Base-by-base conservation (phyloP, 2,888 invertebrate species). In the Malacosoma neustria region DNA sequence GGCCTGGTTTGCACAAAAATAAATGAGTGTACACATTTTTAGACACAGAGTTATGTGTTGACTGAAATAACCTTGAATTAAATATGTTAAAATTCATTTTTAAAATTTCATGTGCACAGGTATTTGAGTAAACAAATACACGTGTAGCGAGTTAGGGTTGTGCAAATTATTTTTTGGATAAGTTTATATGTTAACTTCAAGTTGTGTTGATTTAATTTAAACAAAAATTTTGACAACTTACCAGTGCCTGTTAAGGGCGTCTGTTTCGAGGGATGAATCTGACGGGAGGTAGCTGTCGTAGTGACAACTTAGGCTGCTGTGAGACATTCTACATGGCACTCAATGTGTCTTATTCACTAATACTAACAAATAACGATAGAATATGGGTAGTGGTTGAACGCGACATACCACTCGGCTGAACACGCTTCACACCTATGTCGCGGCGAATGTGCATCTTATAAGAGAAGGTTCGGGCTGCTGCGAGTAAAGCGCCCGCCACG, bases 301-400 rank as follows among this genome's bases (percentile, higher is more conserved):
- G 64, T 79, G 82, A 76, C 76, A 80, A 70, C 69, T 82, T 43
- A 82, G 70, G 71, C 84, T 85, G 72, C 81, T 84, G 73, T 84
- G 85, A 72, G 85, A 84, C 85, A 85, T 85, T 66, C 84, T 85
- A 81, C 85, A 84, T 84, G 80, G 77, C 82, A 80, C 74, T 71
- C 63, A 53, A 62, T 54, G 67, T 68, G 67, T 69, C 63, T 72
- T 57, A 53, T 71, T 65, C 71, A 74, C 74, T 69, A 63, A 49
- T 67, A 70, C 57, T 63, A 55, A 34, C 43, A 54, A 58, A 66
- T 61, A 72, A 51, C 72, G 71, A 52, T 59, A 53, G 55, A 68
- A 62, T 58, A 53, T 52, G 61, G 58, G 49, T 57, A 22, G 52
- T 59, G 45, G 54, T 63, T 70, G 64, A 69, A 74, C 66, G 61